Evolutionary conservation across 1,140 invertebrate genomes (phyloP).

Genomic region (Leptinotarsa texana): DNA sequence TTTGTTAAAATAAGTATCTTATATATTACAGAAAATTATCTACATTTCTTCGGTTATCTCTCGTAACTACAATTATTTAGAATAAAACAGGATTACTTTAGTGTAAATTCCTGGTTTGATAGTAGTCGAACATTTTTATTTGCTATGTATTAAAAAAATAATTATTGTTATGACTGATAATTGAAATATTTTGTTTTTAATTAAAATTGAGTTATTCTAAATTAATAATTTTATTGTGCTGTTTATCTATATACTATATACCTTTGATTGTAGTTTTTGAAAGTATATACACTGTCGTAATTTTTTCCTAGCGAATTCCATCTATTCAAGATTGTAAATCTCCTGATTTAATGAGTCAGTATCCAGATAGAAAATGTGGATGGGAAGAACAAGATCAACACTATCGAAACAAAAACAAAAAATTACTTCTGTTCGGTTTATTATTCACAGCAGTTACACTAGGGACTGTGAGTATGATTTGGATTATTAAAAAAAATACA

Average conservation of each 20-base stretch:
- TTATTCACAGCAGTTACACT: constrained; percentile 40
- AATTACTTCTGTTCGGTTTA: constrained; percentile 39
- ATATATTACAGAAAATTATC: constrained; percentile 4
- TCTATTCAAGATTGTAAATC: constrained; percentile 43
- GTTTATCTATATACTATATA: too few relatives aligned
- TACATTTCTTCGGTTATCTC: neutral
- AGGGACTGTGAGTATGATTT: constrained; percentile 41
- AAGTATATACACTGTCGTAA: too few relatives aligned
- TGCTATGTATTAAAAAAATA: too few relatives aligned
- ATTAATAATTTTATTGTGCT: too few relatives aligned
- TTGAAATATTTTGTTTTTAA: too few relatives aligned
- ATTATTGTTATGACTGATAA: too few relatives aligned
- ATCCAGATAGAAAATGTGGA: constrained; percentile 41
- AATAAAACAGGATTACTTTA: too few relatives aligned
- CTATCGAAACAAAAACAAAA: constrained; percentile 35
- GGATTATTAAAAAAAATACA: neutral
- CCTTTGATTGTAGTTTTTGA: too few relatives aligned
- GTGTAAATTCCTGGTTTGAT: too few relatives aligned
- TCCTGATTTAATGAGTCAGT: constrained; percentile 44
- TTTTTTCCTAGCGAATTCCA: constrained; percentile 24
- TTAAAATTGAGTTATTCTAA: too few relatives aligned
- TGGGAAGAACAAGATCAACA: constrained; percentile 38
- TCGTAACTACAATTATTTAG: neutral
- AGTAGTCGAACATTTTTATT: too few relatives aligned
- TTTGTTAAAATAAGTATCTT: too few relatives aligned